Evolutionary conservation across 2,113 vertebrate species (phyloP), one percentile per base, ranked within the genome.

Genomic region (Crypturellus undulatus): DNA sequence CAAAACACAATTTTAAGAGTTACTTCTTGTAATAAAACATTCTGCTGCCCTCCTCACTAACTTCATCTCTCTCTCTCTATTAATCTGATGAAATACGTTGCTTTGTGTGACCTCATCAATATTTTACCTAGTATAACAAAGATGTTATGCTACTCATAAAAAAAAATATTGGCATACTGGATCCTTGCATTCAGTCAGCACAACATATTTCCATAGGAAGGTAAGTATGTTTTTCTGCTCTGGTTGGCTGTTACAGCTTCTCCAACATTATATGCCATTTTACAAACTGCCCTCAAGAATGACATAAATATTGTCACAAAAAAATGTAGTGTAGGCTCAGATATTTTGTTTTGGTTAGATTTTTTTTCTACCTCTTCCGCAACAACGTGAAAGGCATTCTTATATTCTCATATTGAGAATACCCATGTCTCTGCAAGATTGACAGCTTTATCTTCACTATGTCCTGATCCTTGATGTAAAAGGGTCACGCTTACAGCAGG

Each of bases 301-400:
- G 9, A 3, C 4, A 28, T 5, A 59, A 67, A 58, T 40, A 40
- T 24, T 20, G 28, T 4, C 12, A 4, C 0, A 82, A 60, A 84
- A 51, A 15, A 3, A n/a, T 56, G 32, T 52, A 22, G 11, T 36
- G 2, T 52, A 65, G 2, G 1, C 2, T 5, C 3, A 43, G 3
- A 7, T 82, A 21, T 43, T 84, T 81, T 75, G 22, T 28, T 58
- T 86, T 36, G 2, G 52, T 73, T 36, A 69, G 1, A 30, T 16
- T 54, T 14, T 54, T 26, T 54, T 54, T 54, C 2, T 4, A 62
- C 2, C 5, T 36, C n/a, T 73, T 40, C 16, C 69, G 62, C 56
- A 43, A 21, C 4, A 34, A 26, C 10, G 8, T 30, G 6, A 16
- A 58, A 59, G 26, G 64, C 13, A 59, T 30, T 3, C 51, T 10